Base-by-base conservation (phyloP, 1,140 invertebrate species). In the Parapsyche elsis region DNA sequence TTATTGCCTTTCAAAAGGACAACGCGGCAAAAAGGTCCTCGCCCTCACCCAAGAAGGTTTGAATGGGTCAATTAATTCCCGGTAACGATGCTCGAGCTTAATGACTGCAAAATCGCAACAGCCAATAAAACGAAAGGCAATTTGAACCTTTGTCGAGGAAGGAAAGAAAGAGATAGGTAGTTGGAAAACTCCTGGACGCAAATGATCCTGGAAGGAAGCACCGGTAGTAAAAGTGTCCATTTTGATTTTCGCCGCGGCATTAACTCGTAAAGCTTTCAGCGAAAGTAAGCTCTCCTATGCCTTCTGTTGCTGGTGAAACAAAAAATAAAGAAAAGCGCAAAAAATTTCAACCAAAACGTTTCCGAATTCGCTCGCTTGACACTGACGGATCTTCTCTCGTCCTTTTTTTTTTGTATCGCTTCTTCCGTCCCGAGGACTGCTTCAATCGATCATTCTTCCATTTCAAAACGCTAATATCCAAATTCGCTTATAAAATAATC, bases 181-280 rank as follows among this genome's bases (percentile, higher is more conserved):
- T 5, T 23, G 38, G 30, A 5, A 1, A 57, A 57, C 1, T 5
- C 14, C 53, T 21, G 71, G 45, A 73, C 38, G 71, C 71, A 73
- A 73, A 73, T 49, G 71, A 73, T 73, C 71, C 71, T 30, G 1
- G 71, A 24, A 71, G 26, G 26, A 26, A 71, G 12, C 46, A 38
- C 16, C 44, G 73, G 24, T 21, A 26, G 73, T 75, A 75, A 75
- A 75, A 75, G 73, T 75, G 73, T 75, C 46, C 73, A 75, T 75
- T 75, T 75, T 73, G 71, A 73, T 73, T 73, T 73, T 73, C 71
- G 5, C 71, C 38, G 30, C 71, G 38, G 38, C 71, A 73, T 73
- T 73, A 73, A 73, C 71, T 73, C 44, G 71, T 14, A 73, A 73
- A 73, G 71, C 71, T 16, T 38, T 12, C 71, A 5, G 49, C 49